Percentiles rank a stretch among this genome's conserved stretches.
phyloP scores from a whole-genome alignment of 1,140 invertebrate species.

The Vanessa tameamea region DNA sequence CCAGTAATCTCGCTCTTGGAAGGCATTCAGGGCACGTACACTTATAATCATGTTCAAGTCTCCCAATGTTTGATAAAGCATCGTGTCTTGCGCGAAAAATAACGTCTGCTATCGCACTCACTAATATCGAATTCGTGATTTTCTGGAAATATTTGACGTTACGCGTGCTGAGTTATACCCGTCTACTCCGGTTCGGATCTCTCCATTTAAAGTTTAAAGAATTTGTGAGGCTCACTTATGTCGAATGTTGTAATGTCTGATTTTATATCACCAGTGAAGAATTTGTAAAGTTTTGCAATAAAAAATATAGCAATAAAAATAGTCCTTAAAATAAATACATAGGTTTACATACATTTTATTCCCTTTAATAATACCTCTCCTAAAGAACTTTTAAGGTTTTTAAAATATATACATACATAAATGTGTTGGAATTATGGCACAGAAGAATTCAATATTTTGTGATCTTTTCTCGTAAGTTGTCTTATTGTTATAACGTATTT shows the following conservation, averaged over 20 bases:
- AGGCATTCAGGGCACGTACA: slow-evolving; percentile 61
- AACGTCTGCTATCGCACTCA: slow-evolving; percentile 44
- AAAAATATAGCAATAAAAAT: too few species aligned
- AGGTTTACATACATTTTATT: too few species aligned
- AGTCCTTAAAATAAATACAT: too few species aligned
- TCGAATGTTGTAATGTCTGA: neutral
- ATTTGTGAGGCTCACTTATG: neutral
- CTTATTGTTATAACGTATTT: too few species aligned
- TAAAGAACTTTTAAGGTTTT: too few species aligned
- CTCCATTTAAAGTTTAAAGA: neutral
- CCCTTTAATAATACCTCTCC: too few species aligned
- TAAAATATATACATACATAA: too few species aligned
- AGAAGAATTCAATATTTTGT: too few species aligned
- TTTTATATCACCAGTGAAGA: too few species aligned
- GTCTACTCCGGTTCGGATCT: neutral
- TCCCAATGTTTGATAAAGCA: slow-evolving; percentile 73
- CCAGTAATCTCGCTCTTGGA: slow-evolving; percentile 50
- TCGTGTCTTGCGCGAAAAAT: slow-evolving; percentile 66
- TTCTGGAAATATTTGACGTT: slow-evolving; percentile 32
- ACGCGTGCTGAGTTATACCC: slow-evolving; percentile 16
- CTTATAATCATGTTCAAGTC: slow-evolving; percentile 73
- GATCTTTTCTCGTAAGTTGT: too few species aligned
- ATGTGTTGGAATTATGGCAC: too few species aligned
- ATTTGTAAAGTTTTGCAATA: too few species aligned
- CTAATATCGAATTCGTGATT: slow-evolving; percentile 46